Base-by-base conservation (phyloP, 2,888 invertebrate species). In the Aporophyla lueneburgensis region DNA sequence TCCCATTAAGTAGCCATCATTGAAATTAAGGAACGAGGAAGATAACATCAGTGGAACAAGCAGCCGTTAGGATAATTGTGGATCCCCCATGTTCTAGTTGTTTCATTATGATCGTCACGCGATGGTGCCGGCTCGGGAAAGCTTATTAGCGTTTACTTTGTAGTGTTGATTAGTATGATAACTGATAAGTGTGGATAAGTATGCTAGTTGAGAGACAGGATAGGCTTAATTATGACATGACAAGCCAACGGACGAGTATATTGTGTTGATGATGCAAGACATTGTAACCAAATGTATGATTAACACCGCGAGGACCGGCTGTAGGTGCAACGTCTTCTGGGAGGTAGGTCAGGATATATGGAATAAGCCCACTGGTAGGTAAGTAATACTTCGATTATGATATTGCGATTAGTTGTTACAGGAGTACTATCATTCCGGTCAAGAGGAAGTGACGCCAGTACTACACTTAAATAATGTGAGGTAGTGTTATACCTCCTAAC, bases 81-180 rank as follows among this genome's bases (percentile, higher is more conserved):
- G 86, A 76, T 79, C 89, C 89, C 89, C 49, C 80, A 89, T 88
- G 76, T 62, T 24, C 72, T 63, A 81, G 68, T 75, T 58, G 58
- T 56, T 83, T 77, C 78, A 89, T 88, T 83, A 80, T 53, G 43
- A 43, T 66, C 54, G 88, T 88, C 87, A 88, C 87, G 87, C 88
- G 75, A 88, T 80, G 69, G n/a, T 46, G 67, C 5, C 76, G 62
- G 74, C 51, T 58, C 33, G 33, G 72, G 14, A 73, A 71, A 73
- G 69, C 83, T 83, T 80, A 84, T 76, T 76, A 83, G 70, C 66
- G 69, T 76, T 67, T 56, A 69, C 70, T 77, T 76, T 78, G 78
- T 76, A 61, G 68, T 71, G 71, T 84, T 83, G 63, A 77, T 86
- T 75, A 86, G 65, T 67, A 49, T 78, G 67, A 76, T 78, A 76